phyloP scores from a whole-genome alignment of 2,113 vertebrate species.

The Gallinago media region DNA sequence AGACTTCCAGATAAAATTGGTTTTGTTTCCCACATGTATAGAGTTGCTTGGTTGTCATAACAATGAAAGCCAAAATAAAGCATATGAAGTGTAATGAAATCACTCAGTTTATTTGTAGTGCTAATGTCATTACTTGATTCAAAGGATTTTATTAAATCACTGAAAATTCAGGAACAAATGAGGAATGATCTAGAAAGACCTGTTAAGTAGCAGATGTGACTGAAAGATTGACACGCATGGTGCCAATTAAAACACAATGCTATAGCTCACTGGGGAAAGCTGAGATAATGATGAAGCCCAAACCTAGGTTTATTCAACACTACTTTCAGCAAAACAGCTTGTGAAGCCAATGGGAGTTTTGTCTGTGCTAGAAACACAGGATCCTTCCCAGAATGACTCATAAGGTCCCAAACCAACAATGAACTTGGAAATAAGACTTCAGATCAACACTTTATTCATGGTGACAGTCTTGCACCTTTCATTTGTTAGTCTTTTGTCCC shows the following conservation, averaged over 20 bases:
- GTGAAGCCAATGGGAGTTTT: not conserved
- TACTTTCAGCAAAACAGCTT: not conserved
- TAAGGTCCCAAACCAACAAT: not conserved
- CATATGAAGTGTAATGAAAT: constrained; percentile 22
- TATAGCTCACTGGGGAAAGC: not conserved
- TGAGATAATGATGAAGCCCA: not conserved
- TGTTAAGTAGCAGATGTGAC: not conserved
- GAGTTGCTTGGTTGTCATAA: constrained; percentile 25
- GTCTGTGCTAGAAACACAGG: not conserved
- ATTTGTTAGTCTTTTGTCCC: not conserved
- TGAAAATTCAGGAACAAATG: not conserved
- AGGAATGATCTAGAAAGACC: not conserved
- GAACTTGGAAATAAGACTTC: not conserved
- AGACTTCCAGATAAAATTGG: constrained; percentile 16
- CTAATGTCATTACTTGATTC: not conserved
- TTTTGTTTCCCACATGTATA: not conserved
- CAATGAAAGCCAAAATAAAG: constrained; percentile 25
- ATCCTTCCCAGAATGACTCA: not conserved
- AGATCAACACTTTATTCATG: not conserved
- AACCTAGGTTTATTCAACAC: not conserved
- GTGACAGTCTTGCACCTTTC: not conserved
- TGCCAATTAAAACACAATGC: not conserved
- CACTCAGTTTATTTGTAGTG: not conserved
- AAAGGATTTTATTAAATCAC: constrained; percentile 15
- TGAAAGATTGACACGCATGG: not conserved